Percentiles rank a stretch among this genome's conserved stretches.
phyloP scores from a whole-genome alignment of 2,113 vertebrate species.

The Oncorhynchus nerka region DNA sequence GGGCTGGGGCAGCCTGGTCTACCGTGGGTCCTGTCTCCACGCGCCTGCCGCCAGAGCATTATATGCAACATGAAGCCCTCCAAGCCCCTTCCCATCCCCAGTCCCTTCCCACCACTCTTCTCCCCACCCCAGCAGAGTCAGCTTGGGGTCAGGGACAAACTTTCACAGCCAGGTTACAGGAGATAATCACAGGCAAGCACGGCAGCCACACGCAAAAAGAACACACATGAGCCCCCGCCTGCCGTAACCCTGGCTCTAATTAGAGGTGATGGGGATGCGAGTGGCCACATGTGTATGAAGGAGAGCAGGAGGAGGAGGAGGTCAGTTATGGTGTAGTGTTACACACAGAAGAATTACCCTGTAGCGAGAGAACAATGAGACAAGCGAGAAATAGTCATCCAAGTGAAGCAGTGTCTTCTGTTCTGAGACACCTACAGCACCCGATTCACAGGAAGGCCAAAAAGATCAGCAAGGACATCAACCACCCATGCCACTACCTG shows the following conservation, averaged over 20 bases:
- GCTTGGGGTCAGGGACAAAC: conserved; percentile 72
- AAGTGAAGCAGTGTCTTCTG: conserved; percentile 34
- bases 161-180: conserved; percentile 77
- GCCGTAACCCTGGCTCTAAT: conserved; percentile 75
- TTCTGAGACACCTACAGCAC: conserved; percentile 28
- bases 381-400: not conserved
- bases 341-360: conserved; percentile 26
- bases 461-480: too few relatives aligned
- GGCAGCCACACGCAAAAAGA: conserved; percentile 76
- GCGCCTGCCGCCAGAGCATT: conserved; percentile 47
- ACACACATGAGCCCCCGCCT: conserved; percentile 52
- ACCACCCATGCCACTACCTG: too few relatives aligned
- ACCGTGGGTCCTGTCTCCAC: conserved; percentile 66
- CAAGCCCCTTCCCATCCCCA: not conserved
- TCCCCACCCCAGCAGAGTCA: conserved; percentile 60
- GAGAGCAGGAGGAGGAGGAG: conserved; percentile 34
- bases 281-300: conserved; percentile 64
- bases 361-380: not conserved
- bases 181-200: conserved; percentile 75
- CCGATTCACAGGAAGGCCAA: too few relatives aligned
- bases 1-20: conserved; percentile 64
- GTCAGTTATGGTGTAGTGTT: conserved; percentile 13
- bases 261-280: conserved; percentile 69
- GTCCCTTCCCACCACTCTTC: not conserved
- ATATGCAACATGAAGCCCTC: conserved; percentile 31